Base-by-base conservation (phyloP, 2,113 vertebrate genomes). In the Entelurus aequoreus region DNA sequence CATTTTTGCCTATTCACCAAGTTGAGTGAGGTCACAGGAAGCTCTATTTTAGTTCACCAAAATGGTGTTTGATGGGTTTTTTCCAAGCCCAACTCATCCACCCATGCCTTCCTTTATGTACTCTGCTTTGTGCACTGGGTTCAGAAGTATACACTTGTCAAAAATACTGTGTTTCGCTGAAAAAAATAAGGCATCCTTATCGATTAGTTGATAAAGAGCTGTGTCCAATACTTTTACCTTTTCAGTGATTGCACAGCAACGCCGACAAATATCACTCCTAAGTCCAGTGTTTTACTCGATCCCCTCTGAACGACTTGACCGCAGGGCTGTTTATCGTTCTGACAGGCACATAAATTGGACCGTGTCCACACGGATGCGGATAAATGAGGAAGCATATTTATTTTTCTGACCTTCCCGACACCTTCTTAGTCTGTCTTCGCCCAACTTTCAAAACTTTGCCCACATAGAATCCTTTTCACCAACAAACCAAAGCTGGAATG, bases 281-380 rank as follows among this genome's bases (percentile, higher is more conserved):
- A 69, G 52, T 66, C 48, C 68, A 56, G 13, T 35, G n/a, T 63
- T 74, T 68, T 60, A 51, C 67, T 59, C 65, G 71, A 74, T 81
- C 74, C 79, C 61, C 57, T 80, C 63, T 65, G 54, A 74, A 73
- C 74, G 12, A 6, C 67, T 67, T 71, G 69, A 76, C 79, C 80
- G 70, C 67, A 8, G 44, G 57, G 66, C 72, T 75, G 71, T 84
- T 75, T 72, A 80, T 86, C 78, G 74, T 60, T 35, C 68, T 83
- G 79, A 79, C 82, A 75, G 75, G 73, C 67, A 60, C 50, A 67
- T 75, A 59, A 65, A 76, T 77, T 68, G 54, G 51, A 19, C 52
- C 51, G 36, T 52, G 76, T 84, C 80, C 51, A 54, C 69, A 57
- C 69, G 83, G 77, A 84, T 83, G 73, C 54, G 57, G 73, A 84